Evolutionary conservation across 2,888 invertebrate genomes (phyloP).

Genomic region (Bellardia pandia): DNA sequence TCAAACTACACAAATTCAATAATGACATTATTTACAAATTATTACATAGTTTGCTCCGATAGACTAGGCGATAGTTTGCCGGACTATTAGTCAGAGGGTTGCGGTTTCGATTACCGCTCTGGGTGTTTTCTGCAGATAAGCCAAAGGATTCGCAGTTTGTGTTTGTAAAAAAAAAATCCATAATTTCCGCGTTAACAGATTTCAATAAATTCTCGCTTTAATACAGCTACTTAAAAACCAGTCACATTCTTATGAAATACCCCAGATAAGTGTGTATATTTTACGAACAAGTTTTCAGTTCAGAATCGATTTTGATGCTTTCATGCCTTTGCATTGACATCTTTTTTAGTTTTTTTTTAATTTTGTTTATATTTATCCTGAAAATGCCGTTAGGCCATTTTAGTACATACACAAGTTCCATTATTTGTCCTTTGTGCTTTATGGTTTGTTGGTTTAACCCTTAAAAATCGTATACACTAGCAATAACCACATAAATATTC

Average conservation of each 20-base stretch:
- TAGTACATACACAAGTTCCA: conserved; percentile 14
- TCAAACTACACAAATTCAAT: too few species aligned
- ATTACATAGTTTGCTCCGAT: too few species aligned
- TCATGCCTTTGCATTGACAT: conserved; percentile 55
- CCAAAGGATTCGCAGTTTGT: too few species aligned
- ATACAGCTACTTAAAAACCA: neutral
- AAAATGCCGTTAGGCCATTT: conserved; percentile 58
- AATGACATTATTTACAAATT: too few species aligned
- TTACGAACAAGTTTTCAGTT: conserved; percentile 9
- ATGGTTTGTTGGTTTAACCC: conserved; percentile 56
- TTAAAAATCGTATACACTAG: conserved; percentile 39
- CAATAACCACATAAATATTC: conserved; percentile 26
- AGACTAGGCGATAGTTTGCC: too few species aligned
- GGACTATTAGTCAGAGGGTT: too few species aligned
- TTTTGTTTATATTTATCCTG: conserved; percentile 19
- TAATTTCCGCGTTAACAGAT: neutral
- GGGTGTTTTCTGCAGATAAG: too few species aligned
- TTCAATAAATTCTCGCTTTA: neutral
- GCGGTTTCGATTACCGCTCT: too few species aligned
- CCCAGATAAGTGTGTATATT: neutral
- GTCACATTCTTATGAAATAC: neutral
- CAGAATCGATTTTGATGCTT: conserved; percentile 62
- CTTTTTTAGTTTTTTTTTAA: conserved; percentile 21
- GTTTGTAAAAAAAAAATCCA: neutral
- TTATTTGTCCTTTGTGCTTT: conserved; percentile 59